These are phyloP conservation scores for Sebastes miniatus DNA, from an alignment of 2,797 vertebrate species.

Conservation along the genomic window DNA sequence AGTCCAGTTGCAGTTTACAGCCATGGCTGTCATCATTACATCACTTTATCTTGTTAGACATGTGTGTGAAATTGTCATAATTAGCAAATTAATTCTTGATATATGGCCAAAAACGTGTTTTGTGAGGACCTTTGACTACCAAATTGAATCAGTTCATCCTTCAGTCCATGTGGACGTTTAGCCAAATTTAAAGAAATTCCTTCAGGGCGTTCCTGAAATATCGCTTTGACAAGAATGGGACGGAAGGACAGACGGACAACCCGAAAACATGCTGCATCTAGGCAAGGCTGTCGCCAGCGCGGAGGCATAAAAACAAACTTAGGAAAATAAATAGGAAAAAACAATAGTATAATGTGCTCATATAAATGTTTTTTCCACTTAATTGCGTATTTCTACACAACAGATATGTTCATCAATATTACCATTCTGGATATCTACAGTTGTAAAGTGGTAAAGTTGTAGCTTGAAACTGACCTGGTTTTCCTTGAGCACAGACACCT, in stretches of 20 bases:
- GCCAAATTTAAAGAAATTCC: too few species aligned
- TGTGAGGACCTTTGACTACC: neutral
- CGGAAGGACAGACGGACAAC: too few species aligned
- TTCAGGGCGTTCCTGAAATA: too few species aligned
- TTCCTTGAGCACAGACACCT: conserved; percentile 87
- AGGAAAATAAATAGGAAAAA: too few species aligned
- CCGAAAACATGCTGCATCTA: too few species aligned
- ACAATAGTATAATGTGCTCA: neutral
- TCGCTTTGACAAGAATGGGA: too few species aligned
- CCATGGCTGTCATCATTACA: neutral
- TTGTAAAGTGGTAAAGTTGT: neutral
- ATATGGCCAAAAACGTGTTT: too few species aligned
- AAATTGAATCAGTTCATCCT: neutral
- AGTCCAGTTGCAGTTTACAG: neutral
- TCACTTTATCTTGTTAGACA: neutral
- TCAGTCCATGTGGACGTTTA: neutral
- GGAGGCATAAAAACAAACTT: too few species aligned
- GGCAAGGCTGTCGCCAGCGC: too few species aligned
- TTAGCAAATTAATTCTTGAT: neutral
- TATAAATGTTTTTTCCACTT: neutral
- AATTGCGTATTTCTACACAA: neutral
- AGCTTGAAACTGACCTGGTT: conserved; percentile 81
- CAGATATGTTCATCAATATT: neutral
- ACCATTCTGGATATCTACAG: neutral
- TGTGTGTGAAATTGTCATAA: neutral